Evolutionary conservation across 2,888 invertebrate species (phyloP), one percentile per base, ranked within the genome.

Genomic region (Scrobipalpa atriplicella): DNA sequence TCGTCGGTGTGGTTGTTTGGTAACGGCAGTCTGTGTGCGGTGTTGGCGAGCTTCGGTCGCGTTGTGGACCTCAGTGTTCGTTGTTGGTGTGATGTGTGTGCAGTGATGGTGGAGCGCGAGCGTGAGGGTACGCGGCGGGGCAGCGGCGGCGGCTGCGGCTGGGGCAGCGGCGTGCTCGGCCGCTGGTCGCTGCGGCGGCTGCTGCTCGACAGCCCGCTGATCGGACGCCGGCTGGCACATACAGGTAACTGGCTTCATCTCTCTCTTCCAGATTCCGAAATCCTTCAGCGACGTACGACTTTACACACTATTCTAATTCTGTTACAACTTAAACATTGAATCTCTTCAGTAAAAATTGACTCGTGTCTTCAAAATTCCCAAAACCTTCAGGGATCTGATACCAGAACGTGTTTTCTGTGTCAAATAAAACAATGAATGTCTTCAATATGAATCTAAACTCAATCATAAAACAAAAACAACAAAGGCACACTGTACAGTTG

Each of bases 131-230:
- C 86, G 86, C 78, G 91, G 71, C 89, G 91, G 68, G 90, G 90
- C 71, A 83, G 90, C 78, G 84, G 86, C 67, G 84, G 86, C 60
- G 88, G 90, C 71, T 89, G 90, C 71, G 85, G 90, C 78, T 90
- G 92, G 86, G 90, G 92, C 72, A 89, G 91, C 69, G 92, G 92
- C 67, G 81, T 90, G 72, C 82, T 92, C 64, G 90, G 92, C 70
- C 90, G 95, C 75, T 95, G 95, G 93, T 96, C 96, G 19, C 85
- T 96, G 52, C 93, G 96, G 61, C 93, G 95, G 70, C 88, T 96
- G 70, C 93, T 96, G 67, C 95, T 96, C 68, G 95, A 95, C 74
- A 95, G 95, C 82, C 96, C 96, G 2, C 90, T 96, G 19, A 93
- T 95, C 66, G 95, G 95, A 47, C 92, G 95, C 64, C 93, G 95